These are phyloP conservation scores for Varanus salvator DNA, from an alignment of 2,113 vertebrate genomes.

Conservation along the genomic window DNA sequence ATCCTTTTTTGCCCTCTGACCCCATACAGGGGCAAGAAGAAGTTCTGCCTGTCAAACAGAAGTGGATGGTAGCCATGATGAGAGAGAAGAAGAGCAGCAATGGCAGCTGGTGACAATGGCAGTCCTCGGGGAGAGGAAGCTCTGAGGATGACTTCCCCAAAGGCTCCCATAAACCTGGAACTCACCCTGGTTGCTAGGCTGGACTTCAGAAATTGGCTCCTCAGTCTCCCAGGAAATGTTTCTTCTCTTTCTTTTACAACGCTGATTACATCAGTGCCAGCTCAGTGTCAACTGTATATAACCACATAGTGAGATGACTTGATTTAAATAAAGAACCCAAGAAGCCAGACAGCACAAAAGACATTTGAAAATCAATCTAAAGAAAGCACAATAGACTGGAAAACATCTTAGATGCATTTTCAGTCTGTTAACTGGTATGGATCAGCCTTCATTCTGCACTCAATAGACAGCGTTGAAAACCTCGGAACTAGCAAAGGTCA, in stretches of 20 bases:
- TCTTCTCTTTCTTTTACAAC: not conserved
- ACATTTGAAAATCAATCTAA: not conserved
- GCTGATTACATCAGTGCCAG: not conserved
- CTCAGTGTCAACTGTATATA: fast-evolving
- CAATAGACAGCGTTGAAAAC: not conserved
- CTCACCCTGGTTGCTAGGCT: not conserved
- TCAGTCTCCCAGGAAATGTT: not conserved
- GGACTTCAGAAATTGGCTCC: too few species aligned
- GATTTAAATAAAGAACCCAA: not conserved
- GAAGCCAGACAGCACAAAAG: not conserved
- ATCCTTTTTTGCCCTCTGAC: too few species aligned
- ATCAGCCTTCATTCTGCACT: not conserved
- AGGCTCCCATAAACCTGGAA: too few species aligned
- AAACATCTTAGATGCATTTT: not conserved
- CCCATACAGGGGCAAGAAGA: too few species aligned
- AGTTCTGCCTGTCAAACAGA: too few species aligned
- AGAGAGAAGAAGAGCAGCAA: too few species aligned
- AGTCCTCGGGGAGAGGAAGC: too few species aligned
- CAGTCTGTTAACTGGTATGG: not conserved
- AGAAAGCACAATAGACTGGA: not conserved
- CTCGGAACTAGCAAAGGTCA: not conserved
- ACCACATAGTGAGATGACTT: not conserved
- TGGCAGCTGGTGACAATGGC: too few species aligned
- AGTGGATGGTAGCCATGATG: too few species aligned
- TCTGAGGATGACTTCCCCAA: too few species aligned